Conservation (phyloP, 2,888 invertebrate species). For the Drosophila picticornis region DNA sequence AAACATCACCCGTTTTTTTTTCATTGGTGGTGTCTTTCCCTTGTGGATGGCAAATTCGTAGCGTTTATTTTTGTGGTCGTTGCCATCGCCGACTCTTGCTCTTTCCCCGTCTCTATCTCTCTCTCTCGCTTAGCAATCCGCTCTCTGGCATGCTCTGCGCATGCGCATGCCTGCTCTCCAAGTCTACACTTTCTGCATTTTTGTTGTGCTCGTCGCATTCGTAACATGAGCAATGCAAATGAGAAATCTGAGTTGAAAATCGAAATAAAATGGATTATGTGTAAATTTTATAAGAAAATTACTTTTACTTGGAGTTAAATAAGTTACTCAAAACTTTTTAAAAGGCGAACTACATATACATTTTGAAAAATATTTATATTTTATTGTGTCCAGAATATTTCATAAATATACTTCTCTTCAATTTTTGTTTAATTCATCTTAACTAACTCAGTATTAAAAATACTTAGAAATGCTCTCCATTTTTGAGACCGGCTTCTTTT, state of each 20-base stretch:
- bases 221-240: conserved; percentile 57
- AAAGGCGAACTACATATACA: background rate
- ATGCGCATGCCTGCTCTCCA: conserved; percentile 60
- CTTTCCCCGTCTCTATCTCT: conserved; percentile 18
- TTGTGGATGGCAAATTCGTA: conserved; percentile 57
- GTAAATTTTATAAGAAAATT: background rate
- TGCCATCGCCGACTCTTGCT: conserved; percentile 50
- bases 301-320: background rate
- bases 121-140: conserved; percentile 13
- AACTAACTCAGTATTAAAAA: background rate
- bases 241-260: background rate
- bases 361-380: background rate
- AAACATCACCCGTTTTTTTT: background rate
- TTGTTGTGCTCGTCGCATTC: conserved; percentile 74
- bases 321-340: background rate
- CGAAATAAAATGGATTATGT: background rate
- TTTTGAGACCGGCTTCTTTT: conserved; percentile 38
- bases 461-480: background rate
- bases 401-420: background rate
- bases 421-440: background rate
- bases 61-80: conserved; percentile 64
- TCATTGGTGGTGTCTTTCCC: conserved; percentile 22
- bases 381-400: background rate
- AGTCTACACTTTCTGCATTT: conserved; percentile 62
- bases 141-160: background rate